phyloP scores from a whole-genome alignment of 2,113 vertebrate genomes.

The Cichladusa arquata region DNA sequence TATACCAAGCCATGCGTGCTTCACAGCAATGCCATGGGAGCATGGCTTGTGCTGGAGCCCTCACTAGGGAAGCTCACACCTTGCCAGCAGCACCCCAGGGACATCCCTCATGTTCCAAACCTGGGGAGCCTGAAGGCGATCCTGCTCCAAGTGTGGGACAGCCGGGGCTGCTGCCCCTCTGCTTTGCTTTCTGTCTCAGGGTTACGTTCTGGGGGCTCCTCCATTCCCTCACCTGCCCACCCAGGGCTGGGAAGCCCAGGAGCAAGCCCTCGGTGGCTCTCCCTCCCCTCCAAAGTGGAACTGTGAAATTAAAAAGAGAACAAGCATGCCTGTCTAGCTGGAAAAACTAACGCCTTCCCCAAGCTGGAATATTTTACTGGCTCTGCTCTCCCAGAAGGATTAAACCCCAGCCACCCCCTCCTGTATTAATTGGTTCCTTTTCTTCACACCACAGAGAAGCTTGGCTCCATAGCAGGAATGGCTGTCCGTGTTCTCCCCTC shows the following conservation, averaged over 20 bases:
- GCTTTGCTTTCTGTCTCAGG: accelerated
- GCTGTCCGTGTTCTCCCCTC: neutral
- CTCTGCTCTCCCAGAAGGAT: neutral
- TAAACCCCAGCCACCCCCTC: neutral
- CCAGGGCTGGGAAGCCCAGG: neutral
- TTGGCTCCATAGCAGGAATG: neutral
- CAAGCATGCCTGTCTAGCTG: neutral
- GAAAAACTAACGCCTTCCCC: neutral
- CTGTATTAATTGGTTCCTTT: neutral
- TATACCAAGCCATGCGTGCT: accelerated
- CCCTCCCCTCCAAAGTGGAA: neutral
- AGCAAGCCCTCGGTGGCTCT: neutral
- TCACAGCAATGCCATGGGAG: neutral
- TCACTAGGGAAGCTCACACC: neutral
- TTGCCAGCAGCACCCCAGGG: neutral
- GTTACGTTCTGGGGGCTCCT: accelerated
- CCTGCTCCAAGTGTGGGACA: neutral
- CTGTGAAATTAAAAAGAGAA: neutral
- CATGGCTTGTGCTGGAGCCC: neutral
- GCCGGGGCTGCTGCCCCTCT: accelerated
- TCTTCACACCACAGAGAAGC: neutral
- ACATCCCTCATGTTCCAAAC: neutral
- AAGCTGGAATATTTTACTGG: neutral
- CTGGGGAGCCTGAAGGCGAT: neutral
- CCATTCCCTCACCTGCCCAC: neutral